A percentile compares a stretch with the other conserved stretches of the same genome.
Evolutionary conservation across 1,140 invertebrate species (phyloP).

Genomic region (Mesaphorura yosii): DNA sequence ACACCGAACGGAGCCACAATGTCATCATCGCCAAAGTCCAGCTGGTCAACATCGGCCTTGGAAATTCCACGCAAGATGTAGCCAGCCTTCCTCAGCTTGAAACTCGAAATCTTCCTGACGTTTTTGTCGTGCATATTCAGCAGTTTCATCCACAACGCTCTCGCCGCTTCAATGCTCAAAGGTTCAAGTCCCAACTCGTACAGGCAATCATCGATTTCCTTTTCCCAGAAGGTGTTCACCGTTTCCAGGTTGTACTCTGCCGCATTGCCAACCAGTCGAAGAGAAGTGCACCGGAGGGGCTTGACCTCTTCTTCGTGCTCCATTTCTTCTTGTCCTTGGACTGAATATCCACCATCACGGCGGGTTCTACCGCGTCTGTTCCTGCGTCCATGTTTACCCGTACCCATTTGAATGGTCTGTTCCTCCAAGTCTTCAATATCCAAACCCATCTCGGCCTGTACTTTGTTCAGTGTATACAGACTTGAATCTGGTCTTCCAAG

Average conservation of each 20-base stretch:
- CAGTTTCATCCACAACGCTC: slow-evolving; percentile 24
- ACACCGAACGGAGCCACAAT: slow-evolving; percentile 19
- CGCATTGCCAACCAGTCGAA: slow-evolving; percentile 22
- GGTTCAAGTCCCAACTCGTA: slow-evolving; percentile 25
- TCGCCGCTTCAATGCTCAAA: slow-evolving; percentile 11
- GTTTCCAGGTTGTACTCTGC: slow-evolving; percentile 13
- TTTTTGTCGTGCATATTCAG: neutral
- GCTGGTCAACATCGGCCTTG: slow-evolving; percentile 11
- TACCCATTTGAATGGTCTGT: slow-evolving; percentile 24
- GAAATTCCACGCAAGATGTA: slow-evolving; percentile 24
- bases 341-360: neutral
- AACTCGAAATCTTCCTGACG: slow-evolving; percentile 7
- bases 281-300: slow-evolving; percentile 21
- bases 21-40: slow-evolving; percentile 20
- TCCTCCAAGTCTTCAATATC: slow-evolving; percentile 26
- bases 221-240: slow-evolving; percentile 11
- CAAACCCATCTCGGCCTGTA: slow-evolving; percentile 18
- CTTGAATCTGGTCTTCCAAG: neutral
- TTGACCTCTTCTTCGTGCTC: neutral
- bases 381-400: neutral
- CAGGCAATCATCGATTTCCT: slow-evolving; percentile 21
- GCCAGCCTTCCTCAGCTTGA: slow-evolving; percentile 9
- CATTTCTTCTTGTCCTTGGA: neutral
- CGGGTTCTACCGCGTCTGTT: neutral
- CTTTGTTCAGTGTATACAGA: slow-evolving; percentile 5